Evolutionary conservation across 2,113 vertebrate genomes (phyloP).

Genomic region (Pseudorhombus dupliciocellatus): DNA sequence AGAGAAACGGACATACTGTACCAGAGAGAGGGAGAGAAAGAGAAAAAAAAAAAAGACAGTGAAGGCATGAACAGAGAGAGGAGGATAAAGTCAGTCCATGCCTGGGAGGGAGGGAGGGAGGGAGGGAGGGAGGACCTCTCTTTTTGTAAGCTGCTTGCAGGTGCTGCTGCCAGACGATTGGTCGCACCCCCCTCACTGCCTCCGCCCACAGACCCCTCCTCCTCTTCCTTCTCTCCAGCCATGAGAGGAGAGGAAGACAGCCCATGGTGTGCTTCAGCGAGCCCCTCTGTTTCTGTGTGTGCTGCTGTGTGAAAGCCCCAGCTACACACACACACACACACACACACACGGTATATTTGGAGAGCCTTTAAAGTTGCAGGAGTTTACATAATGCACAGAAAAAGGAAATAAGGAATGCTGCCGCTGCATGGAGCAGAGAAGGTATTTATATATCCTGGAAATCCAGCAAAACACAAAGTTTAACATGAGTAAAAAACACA

Average conservation of each 20-base stretch:
- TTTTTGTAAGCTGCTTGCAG: slow-evolving; percentile 49
- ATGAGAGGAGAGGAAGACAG: slow-evolving; percentile 45
- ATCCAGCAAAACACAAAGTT: neutral
- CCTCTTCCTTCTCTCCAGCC: slow-evolving; percentile 39
- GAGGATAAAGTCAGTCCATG: slow-evolving; percentile 16
- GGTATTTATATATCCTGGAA: neutral
- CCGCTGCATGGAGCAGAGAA: neutral
- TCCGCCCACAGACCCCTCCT: slow-evolving; percentile 68
- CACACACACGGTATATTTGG: slow-evolving; percentile 11
- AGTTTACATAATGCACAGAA: neutral
- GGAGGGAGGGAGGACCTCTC: slow-evolving; percentile 11
- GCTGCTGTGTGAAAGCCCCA: slow-evolving; percentile 1
- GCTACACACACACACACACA: slow-evolving; percentile 12
- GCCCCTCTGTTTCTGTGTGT: slow-evolving; percentile 3
- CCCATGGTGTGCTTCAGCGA: slow-evolving; percentile 27
- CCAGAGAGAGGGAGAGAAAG: slow-evolving; percentile 35
- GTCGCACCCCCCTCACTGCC: slow-evolving; percentile 79
- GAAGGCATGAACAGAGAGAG: slow-evolving; percentile 22
- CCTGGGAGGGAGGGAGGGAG: neutral
- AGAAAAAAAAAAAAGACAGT: slow-evolving; percentile 23
- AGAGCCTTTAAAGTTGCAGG: slow-evolving; percentile 22
- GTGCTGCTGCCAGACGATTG: slow-evolving; percentile 72
- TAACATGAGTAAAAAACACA: no score
- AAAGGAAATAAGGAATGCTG: neutral
- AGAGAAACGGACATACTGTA: slow-evolving; percentile 52